Evolutionary conservation across 1,140 invertebrate genomes (phyloP), one percentile per base, ranked within the genome.

Genomic region (Formica exsecta): DNA sequence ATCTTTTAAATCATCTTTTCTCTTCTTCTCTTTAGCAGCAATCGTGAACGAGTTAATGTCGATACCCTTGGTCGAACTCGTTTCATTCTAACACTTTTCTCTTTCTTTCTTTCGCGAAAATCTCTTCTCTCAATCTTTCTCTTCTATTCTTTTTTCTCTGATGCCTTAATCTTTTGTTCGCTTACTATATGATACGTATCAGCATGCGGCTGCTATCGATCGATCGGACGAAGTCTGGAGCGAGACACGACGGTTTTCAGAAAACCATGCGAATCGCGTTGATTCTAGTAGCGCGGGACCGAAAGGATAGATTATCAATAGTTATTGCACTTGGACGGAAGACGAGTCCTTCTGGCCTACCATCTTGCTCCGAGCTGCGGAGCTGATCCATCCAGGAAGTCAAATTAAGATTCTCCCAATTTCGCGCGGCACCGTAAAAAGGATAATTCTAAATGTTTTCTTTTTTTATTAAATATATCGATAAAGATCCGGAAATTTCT

Each of bases 301-400:
- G 86, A 77, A 80, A 84, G 32, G 62, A 87, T 75, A 70, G 57
- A 86, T 75, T 87, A 61, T 64, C 51, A 86, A 62, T 85, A 70
- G 59, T 90, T 90, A 90, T 90, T 90, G 89, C 89, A 90, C 89
- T 87, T 87, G 86, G 89, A 83, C 88, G 89, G 89, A 90, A 86
- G 59, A 79, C 66, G 62, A 74, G 88, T 68, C 84, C 87, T 86
- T 83, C 81, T 87, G 86, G 71, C 88, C 89, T 90, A 77, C 61
- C 44, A 29, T 77, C 61, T 77, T 22, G 66, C 79, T 80, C 73
- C 83, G 81, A 74, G 11, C 13, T 62, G 9, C 38, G 68, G 54
- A 74, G 79, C 68, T 62, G 54, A 73, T 83, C 54, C 54, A 73
- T 83, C 68, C 68, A 83, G 79, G 68, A 83, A 74, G 57, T 83